A percentile compares a stretch with the other conserved stretches of the same genome.
These are phyloP conservation scores for Carapus acus DNA, from an alignment of 2,797 vertebrate genomes.

Conservation along the genomic window DNA sequence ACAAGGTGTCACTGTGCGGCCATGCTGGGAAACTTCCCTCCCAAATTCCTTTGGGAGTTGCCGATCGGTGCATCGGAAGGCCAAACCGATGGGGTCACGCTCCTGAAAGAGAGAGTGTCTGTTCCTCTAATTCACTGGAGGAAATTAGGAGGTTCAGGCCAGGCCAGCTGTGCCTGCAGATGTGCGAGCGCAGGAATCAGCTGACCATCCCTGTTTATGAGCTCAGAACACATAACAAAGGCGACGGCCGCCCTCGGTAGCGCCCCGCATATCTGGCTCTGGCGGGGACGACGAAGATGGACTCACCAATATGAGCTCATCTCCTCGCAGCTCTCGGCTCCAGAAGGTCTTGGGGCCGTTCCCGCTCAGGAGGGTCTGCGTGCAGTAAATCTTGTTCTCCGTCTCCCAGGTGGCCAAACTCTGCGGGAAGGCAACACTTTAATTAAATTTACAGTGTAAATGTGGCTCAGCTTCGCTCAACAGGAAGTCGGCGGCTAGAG, in stretches of 20 bases:
- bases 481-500: conserved; percentile 1
- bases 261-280: not conserved
- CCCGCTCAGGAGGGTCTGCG: conserved; percentile 87
- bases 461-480: conserved; percentile 16
- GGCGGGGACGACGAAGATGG: not conserved
- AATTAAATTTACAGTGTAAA: not conserved
- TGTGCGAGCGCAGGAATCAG: not conserved
- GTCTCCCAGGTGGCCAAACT: conserved; percentile 93
- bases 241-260: not conserved
- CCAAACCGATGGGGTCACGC: not conserved
- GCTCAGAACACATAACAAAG: no score
- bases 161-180: not conserved
- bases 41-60: no score
- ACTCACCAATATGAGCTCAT: conserved; percentile 89
- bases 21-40: no score
- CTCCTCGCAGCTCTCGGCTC: conserved; percentile 88
- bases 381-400: conserved; percentile 93
- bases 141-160: not conserved
- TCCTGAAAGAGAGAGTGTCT: conserved; percentile 4
- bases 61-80: not conserved
- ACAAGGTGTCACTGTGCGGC: no score
- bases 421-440: conserved; percentile 63
- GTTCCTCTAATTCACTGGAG: not conserved
- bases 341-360: conserved; percentile 91
- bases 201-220: not conserved